Evolutionary conservation across 1,140 invertebrate genomes (phyloP).

Genomic region (Hypsibius dujardini): DNA sequence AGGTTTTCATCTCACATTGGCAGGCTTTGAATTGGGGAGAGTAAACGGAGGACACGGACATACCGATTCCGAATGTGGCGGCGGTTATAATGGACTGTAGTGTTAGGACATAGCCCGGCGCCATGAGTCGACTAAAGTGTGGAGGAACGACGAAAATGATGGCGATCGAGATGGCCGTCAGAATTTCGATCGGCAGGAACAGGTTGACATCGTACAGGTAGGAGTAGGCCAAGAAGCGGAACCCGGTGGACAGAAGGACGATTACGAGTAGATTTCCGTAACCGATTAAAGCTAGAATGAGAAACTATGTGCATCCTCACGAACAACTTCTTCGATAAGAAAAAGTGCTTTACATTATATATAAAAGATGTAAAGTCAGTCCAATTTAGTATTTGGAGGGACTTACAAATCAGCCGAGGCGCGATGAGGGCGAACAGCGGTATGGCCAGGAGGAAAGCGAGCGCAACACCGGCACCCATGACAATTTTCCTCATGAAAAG

Average conservation of each 20-base stretch:
- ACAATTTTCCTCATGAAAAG: neutral
- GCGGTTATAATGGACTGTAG: neutral
- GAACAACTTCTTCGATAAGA: constrained; percentile 5
- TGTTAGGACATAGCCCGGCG: neutral
- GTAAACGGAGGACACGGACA: no score
- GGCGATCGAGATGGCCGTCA: neutral
- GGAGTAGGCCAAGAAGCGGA: neutral
- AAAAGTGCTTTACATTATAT: no score
- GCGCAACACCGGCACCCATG: neutral
- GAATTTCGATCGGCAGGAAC: neutral
- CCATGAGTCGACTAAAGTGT: neutral
- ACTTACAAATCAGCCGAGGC: no score
- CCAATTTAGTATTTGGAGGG: no score
- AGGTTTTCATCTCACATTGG: neutral
- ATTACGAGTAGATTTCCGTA: neutral
- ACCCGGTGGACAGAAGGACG: neutral
- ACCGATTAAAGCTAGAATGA: neutral
- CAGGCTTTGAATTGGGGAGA: neutral
- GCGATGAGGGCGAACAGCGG: no score
- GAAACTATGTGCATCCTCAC: no score
- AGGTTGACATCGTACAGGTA: neutral
- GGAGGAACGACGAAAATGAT: neutral
- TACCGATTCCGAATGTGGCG: neutral
- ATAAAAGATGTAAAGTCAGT: no score
- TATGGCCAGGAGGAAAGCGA: neutral